A percentile compares a stretch with the other conserved stretches of the same genome.
phyloP scores from a whole-genome alignment of 1,140 invertebrate genomes.

The Coboldia fuscipes region DNA sequence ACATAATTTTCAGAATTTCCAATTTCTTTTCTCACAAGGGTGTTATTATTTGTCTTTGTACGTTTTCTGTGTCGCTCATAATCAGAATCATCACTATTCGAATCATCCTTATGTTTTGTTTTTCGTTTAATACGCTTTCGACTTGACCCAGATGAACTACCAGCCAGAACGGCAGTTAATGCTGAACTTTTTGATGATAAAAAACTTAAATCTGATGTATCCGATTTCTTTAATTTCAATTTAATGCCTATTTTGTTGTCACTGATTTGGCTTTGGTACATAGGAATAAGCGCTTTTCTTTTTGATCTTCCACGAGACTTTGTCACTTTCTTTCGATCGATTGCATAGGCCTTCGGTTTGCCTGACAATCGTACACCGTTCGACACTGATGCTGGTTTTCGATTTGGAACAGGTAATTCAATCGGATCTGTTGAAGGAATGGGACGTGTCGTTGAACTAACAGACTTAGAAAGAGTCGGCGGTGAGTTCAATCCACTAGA shows the following conservation, averaged over 20 bases:
- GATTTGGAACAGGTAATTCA: too few relatives aligned
- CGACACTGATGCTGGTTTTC: too few relatives aligned
- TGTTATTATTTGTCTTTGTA: constrained; percentile 7
- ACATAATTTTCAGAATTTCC: constrained; percentile 8
- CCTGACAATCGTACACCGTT: neutral
- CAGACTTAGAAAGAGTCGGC: too few relatives aligned
- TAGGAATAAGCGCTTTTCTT: constrained; percentile 15
- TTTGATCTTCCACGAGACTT: constrained; percentile 9
- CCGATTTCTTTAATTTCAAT: constrained; percentile 36
- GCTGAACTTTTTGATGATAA: constrained; percentile 4
- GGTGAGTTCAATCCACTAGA: too few relatives aligned
- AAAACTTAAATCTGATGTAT: constrained; percentile 7
- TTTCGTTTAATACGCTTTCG: constrained; percentile 25
- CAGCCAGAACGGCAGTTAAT: neutral
- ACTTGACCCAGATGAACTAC: constrained; percentile 7
- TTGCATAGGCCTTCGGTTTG: constrained; percentile 1
- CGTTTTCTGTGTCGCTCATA: constrained; percentile 23
- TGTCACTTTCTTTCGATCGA: neutral
- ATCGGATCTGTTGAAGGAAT: too few relatives aligned
- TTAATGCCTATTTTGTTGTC: constrained; percentile 38
- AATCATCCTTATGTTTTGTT: constrained; percentile 19
- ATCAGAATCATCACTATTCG: constrained; percentile 25
- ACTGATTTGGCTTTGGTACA: constrained; percentile 28
- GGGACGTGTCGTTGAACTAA: too few relatives aligned
- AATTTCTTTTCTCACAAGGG: constrained; percentile 8